These are phyloP conservation scores for Psittacula cyanocephala DNA, from an alignment of 2,113 vertebrate genomes.

Conservation along the genomic window DNA sequence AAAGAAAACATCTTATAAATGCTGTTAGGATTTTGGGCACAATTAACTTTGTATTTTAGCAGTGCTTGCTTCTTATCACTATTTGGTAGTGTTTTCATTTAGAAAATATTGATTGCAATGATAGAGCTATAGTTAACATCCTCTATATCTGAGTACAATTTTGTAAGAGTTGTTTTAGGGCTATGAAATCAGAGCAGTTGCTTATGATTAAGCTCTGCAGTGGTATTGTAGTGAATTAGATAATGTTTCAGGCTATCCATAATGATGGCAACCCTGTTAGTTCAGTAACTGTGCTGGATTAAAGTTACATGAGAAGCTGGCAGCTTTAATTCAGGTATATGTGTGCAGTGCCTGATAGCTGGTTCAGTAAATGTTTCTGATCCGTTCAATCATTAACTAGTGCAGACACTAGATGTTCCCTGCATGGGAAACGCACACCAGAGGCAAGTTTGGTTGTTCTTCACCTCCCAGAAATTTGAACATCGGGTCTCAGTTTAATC, in stretches of 20 bases:
- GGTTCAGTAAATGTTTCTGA: neutral
- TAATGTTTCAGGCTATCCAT: conserved; percentile 9
- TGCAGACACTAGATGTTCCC: neutral
- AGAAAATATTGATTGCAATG: neutral
- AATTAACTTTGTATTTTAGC: neutral
- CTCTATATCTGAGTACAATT: neutral
- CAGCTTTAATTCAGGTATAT: neutral
- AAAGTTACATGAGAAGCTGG: conserved; percentile 43
- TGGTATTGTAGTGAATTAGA: neutral
- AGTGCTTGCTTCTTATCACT: neutral
- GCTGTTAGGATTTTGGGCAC: neutral
- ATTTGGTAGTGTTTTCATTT: neutral
- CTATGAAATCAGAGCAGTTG: neutral
- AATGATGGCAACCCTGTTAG: conserved; percentile 1
- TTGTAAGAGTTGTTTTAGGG: neutral
- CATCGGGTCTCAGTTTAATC: neutral
- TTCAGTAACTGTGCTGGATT: neutral
- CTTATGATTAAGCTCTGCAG: neutral
- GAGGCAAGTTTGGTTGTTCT: neutral
- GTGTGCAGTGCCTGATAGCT: neutral
- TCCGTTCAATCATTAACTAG: neutral
- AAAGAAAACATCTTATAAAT: neutral
- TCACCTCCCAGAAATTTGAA: neutral
- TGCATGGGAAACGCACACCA: neutral
- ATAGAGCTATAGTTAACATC: neutral